These are phyloP conservation scores for Brachyrhaphis roseni DNA, from an alignment of 2,797 vertebrate species.

Conservation along the genomic window DNA sequence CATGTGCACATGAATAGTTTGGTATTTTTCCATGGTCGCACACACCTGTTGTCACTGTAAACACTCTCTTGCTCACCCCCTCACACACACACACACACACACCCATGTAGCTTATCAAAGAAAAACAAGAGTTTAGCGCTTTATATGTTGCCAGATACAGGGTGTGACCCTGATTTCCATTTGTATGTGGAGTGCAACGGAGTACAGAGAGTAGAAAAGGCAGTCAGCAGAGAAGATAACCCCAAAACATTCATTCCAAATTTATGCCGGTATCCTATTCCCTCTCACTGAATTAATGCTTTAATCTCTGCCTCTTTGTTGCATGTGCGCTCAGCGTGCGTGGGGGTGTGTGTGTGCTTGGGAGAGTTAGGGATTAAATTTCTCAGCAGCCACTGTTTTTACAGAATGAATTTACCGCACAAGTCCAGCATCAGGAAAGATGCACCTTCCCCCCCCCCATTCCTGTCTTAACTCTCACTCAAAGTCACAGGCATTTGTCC, in stretches of 20 bases:
- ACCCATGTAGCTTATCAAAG: conserved; percentile 64
- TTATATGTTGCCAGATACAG: conserved; percentile 70
- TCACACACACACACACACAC: not conserved
- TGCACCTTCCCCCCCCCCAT: conserved; percentile 60
- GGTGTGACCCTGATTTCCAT: conserved; percentile 73
- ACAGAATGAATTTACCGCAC: conserved; percentile 54
- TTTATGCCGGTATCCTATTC: conserved; percentile 75
- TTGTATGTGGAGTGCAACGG: conserved; percentile 71
- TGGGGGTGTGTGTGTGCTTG: conserved; percentile 5
- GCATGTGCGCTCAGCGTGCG: conserved; percentile 67
- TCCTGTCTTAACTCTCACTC: conserved; percentile 68
- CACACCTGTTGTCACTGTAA: conserved; percentile 62
- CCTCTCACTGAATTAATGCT: conserved; percentile 78
- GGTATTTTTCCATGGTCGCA: conserved; percentile 51
- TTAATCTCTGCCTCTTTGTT: conserved; percentile 79
- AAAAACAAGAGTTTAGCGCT: conserved; percentile 71
- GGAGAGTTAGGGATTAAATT: conserved; percentile 67
- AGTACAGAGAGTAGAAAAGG: conserved; percentile 66
- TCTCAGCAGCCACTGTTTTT: conserved; percentile 72
- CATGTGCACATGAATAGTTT: conserved; percentile 35
- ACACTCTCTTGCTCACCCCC: not conserved
- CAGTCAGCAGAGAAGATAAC: conserved; percentile 75
- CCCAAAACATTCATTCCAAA: conserved; percentile 76
- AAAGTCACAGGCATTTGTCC: conserved; percentile 74
- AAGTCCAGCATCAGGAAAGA: conserved; percentile 56